phyloP scores from a whole-genome alignment of 2,888 invertebrate species.

The Caenorhabditis sp. region DNA sequence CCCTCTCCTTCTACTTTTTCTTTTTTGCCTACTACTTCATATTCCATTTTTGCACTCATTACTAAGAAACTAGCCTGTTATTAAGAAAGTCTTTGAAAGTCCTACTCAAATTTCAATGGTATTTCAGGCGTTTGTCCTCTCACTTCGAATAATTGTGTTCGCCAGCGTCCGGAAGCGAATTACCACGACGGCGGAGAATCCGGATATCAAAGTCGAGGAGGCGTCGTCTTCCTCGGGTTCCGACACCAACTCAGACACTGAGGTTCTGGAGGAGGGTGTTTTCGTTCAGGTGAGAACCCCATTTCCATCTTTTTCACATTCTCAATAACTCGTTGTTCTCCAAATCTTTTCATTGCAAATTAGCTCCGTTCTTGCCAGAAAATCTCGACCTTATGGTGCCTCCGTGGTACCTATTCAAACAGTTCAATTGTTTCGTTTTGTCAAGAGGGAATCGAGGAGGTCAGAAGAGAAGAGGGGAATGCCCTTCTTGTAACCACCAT shows the following conservation, averaged over 20 bases:
- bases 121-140: conserved; percentile 70
- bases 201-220: conserved; percentile 55
- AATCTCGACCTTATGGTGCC: conserved; percentile 44
- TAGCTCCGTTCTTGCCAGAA: neutral
- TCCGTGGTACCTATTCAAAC: conserved; percentile 40
- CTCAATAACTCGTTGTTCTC: neutral
- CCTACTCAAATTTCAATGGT: conserved; percentile 10
- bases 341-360: neutral
- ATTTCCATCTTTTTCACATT: neutral
- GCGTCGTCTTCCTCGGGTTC: conserved; percentile 49
- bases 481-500: conserved; percentile 47
- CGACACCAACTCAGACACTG: conserved; percentile 54
- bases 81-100: too few relatives aligned
- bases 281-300: conserved; percentile 28
- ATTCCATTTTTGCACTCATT: too few relatives aligned
- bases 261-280: conserved; percentile 41
- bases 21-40: too few relatives aligned
- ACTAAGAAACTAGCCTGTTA: too few relatives aligned
- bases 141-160: conserved; percentile 68
- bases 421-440: conserved; percentile 56
- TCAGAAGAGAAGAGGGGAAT: conserved; percentile 21
- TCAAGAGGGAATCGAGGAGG: conserved; percentile 50
- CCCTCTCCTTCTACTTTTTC: too few relatives aligned
- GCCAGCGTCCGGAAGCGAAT: conserved; percentile 55
- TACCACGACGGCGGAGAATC: conserved; percentile 49